Conservation (phyloP, 2,113 vertebrate genomes). For the Motacilla tschutschensis region DNA sequence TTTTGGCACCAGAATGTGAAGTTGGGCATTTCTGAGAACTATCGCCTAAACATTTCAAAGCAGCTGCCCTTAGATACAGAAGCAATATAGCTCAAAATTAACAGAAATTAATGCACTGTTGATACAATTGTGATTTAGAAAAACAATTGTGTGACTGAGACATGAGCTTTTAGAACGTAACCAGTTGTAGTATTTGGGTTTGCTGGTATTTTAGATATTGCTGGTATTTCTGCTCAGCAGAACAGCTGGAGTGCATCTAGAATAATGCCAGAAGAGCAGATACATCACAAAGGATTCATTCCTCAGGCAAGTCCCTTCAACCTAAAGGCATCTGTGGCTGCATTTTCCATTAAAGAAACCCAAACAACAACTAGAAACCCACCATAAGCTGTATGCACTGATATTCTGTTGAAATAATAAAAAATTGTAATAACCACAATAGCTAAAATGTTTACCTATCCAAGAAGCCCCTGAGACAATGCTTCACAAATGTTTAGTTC, state of each 20-base stretch:
- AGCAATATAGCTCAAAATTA: neutral
- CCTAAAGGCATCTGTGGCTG: neutral
- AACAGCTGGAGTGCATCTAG: neutral
- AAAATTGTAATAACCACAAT: neutral
- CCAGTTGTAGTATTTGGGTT: neutral
- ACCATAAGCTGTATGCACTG: neutral
- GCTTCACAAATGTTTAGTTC: neutral
- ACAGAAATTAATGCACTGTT: neutral
- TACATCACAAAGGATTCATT: neutral
- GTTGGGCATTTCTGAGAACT: neutral
- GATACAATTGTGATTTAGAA: neutral
- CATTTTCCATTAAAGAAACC: neutral
- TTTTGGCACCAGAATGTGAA: neutral
- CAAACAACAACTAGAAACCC: neutral
- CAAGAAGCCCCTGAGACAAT: neutral
- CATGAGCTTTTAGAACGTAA: neutral
- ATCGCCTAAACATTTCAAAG: neutral
- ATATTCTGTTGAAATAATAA: neutral
- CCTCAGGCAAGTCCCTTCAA: neutral
- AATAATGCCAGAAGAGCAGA: neutral
- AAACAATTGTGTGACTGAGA: neutral
- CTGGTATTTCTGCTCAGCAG: neutral
- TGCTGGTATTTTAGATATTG: neutral
- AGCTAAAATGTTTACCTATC: neutral
- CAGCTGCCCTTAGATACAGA: neutral